phyloP scores from a whole-genome alignment of 2,113 vertebrate genomes.

The Monopterus albus region DNA sequence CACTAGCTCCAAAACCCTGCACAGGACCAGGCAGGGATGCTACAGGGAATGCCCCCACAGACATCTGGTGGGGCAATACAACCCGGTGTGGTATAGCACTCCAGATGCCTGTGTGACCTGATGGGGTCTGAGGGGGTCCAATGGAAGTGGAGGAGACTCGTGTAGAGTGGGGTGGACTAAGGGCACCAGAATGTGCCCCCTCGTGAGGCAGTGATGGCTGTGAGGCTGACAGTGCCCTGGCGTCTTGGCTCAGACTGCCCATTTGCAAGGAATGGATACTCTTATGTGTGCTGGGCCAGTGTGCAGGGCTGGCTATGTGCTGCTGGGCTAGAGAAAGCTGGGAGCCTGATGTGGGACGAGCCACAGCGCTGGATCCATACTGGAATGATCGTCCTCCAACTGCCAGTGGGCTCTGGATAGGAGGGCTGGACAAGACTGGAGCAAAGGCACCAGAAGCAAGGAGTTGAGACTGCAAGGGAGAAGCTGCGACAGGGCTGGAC shows the following conservation, averaged over 20 bases:
- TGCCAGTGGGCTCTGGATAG: constrained; percentile 85
- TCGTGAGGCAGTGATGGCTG: constrained; percentile 94
- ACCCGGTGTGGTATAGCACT: constrained; percentile 77
- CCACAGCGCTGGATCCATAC: constrained; percentile 78
- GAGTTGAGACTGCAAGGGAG: constrained; percentile 83
- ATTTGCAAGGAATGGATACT: constrained; percentile 89
- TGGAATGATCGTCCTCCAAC: constrained; percentile 84
- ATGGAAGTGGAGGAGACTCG: constrained; percentile 87
- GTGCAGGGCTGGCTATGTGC: constrained; percentile 80
- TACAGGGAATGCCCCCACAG: constrained; percentile 79
- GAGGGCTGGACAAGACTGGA: constrained; percentile 82
- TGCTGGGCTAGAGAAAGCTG: constrained; percentile 90
- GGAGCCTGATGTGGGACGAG: constrained; percentile 82
- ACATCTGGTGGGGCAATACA: constrained; percentile 84
- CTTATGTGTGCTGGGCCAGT: constrained; percentile 84
- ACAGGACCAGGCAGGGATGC: constrained; percentile 58
- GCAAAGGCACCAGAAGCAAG: constrained; percentile 78
- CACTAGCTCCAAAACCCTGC: constrained; percentile 46
- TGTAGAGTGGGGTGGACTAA: constrained; percentile 84
- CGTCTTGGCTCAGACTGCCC: constrained; percentile 89
- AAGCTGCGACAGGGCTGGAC: constrained; percentile 83
- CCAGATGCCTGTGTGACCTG: constrained; percentile 64
- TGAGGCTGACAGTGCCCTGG: constrained; percentile 90
- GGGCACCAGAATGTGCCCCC: constrained; percentile 73
- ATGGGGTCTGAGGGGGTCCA: constrained; percentile 68